Evolutionary conservation across 2,113 vertebrate species (phyloP).

Genomic region (Takifugu flavidus): DNA sequence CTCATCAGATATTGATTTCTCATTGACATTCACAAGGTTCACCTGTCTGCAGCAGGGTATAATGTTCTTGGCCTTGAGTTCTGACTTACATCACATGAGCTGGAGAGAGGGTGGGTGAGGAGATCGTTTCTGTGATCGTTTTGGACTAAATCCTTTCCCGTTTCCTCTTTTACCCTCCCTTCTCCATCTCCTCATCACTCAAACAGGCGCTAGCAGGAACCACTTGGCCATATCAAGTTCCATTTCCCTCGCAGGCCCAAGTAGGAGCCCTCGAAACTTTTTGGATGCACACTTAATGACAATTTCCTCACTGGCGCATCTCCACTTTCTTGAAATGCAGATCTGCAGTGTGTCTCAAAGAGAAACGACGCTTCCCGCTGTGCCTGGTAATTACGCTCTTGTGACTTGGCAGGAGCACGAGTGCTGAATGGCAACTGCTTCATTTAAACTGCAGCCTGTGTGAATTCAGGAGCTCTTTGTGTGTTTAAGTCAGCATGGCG

Average conservation of each 20-base stretch:
- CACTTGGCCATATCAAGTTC: conserved; percentile 15
- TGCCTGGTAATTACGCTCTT: conserved; percentile 46
- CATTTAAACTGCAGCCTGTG: conserved; percentile 34
- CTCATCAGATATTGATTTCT: too few relatives aligned
- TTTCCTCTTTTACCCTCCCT: not conserved
- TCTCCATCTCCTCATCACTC: not conserved
- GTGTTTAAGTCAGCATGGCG: too few relatives aligned
- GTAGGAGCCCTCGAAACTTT: conserved; percentile 27
- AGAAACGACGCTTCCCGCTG: conserved; percentile 43
- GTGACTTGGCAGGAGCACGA: conserved; percentile 34
- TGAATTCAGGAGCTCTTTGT: conserved; percentile 10
- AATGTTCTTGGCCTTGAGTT: not conserved
- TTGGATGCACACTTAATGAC: conserved; percentile 42
- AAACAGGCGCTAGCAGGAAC: conserved; percentile 4
- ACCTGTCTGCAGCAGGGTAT: not conserved
- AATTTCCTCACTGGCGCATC: conserved; percentile 42
- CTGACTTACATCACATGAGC: too few relatives aligned
- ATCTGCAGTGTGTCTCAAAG: conserved; percentile 47
- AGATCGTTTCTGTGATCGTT: not conserved
- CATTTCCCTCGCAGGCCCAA: conserved; percentile 13
- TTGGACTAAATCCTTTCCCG: not conserved
- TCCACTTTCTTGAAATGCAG: conserved; percentile 33
- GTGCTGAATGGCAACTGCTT: conserved; percentile 19
- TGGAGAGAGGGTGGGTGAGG: too few relatives aligned
- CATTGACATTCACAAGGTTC: too few relatives aligned